Evolutionary conservation across 2,113 vertebrate genomes (phyloP).

Genomic region (Struthio camelus): DNA sequence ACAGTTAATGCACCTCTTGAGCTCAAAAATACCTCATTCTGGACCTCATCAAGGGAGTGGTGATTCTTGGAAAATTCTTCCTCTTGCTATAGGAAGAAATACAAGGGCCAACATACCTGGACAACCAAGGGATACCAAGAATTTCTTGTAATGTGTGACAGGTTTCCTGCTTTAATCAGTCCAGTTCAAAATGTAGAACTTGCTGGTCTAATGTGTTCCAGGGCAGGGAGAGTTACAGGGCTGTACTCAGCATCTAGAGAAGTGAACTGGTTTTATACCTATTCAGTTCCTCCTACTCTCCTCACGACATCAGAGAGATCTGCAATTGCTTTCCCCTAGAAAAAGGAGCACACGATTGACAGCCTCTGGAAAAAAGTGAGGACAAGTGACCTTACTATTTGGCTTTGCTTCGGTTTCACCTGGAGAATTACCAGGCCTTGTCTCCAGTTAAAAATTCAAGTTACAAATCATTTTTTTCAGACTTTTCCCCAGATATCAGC

Average conservation of each 20-base stretch:
- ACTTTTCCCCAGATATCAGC: neutral
- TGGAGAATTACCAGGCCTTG: neutral
- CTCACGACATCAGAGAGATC: neutral
- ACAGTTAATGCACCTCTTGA: neutral
- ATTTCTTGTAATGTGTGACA: neutral
- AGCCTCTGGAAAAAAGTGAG: neutral
- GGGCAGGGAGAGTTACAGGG: neutral
- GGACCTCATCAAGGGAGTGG: neutral
- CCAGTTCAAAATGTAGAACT: neutral
- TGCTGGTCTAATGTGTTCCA: neutral
- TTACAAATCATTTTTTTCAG: neutral
- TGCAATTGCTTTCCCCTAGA: neutral
- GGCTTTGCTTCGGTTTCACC: neutral
- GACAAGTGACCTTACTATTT: neutral
- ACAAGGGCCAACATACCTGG: neutral
- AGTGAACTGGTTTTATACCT: neutral
- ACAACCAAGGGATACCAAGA: neutral
- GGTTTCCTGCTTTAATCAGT: neutral
- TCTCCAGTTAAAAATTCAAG: neutral
- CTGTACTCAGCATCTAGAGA: neutral
- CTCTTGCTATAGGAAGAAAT: neutral
- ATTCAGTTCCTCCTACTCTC: neutral
- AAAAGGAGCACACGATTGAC: neutral
- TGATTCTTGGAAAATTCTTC: neutral
- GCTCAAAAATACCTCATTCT: neutral